Conservation (phyloP, 2,113 vertebrate species). For the Zosterops japonicus region DNA sequence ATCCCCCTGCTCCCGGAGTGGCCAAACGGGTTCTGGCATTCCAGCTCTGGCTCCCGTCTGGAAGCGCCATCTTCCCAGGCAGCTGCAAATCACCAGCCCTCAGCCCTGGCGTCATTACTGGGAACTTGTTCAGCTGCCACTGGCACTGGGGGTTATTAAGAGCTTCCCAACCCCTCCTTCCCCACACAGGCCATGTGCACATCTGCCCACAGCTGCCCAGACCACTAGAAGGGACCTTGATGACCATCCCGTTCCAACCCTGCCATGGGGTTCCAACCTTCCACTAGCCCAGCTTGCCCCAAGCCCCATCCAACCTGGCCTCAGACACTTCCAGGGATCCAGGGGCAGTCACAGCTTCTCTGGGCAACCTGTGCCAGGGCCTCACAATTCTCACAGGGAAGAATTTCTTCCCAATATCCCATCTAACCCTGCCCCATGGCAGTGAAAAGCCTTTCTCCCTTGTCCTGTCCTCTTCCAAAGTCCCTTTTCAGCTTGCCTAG, state of each 20-base stretch:
- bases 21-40: constrained; percentile 3
- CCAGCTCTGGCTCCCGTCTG: neutral
- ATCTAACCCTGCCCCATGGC: neutral
- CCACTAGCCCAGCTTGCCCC: accelerated
- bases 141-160: neutral
- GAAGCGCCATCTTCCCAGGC: constrained; percentile 47
- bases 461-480: neutral
- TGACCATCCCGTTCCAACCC: neutral
- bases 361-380: neutral
- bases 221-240: neutral
- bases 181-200: neutral
- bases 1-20: neutral
- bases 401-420: neutral
- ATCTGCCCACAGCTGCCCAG: neutral
- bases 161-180: neutral
- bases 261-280: neutral
- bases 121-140: neutral
- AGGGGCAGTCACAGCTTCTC: neutral
- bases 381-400: neutral
- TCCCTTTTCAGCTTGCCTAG: neutral
- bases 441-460: neutral
- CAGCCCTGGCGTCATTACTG: neutral
- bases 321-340: neutral
- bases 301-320: neutral
- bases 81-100: neutral